Base-by-base conservation (phyloP, 30 jellyfish, hydroid and myxozoan species). In the Chrysaora quinquecirrha region DNA sequence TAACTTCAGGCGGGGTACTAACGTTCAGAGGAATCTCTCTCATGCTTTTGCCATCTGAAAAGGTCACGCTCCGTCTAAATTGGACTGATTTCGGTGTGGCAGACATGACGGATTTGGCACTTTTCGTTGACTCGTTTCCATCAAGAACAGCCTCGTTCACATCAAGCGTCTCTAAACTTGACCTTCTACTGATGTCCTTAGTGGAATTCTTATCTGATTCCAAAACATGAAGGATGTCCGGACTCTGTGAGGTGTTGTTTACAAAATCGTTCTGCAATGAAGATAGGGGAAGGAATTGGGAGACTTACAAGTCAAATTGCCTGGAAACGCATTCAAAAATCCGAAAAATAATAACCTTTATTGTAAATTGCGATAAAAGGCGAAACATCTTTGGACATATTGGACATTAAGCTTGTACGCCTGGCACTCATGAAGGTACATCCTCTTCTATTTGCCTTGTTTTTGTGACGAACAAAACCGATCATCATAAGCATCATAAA, bases 81-180 rank as follows among this genome's bases (percentile, higher is more conserved):
- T 85, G 96, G 14, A 85, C 96, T 9, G 96, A 85, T 28, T 82
- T 82, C 16, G 92, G 92, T 7, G 92, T 82, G 31, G 92, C 28
- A 16, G 92, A 75, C 49, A 66, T 82, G 32, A 52, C 64, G 6
- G 64, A 27, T 25, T 31, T 33, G 29, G 34, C 25, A 48, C 73
- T 82, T 58, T 70, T 80, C 18, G 48, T 10, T 12, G 62, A 34
- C 32, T 67, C 90, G 19, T 23, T 23, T 19, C 24, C 38, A 0
- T 47, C 27, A 2, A 30, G 20, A 3, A 21, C 83, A 0, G 80
- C 68, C 68, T 52, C 68, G 19, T 52, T 52, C 68, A 52, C 29
- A 20, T 52, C 68, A 2, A 52, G 6, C 3, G 68, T 3, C 19
- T 52, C 68, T 25, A 52, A 2, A 52, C 68, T 52, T 12, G 68